phyloP scores from a whole-genome alignment of 2,888 invertebrate species.

The Leucoptera coffeella region DNA sequence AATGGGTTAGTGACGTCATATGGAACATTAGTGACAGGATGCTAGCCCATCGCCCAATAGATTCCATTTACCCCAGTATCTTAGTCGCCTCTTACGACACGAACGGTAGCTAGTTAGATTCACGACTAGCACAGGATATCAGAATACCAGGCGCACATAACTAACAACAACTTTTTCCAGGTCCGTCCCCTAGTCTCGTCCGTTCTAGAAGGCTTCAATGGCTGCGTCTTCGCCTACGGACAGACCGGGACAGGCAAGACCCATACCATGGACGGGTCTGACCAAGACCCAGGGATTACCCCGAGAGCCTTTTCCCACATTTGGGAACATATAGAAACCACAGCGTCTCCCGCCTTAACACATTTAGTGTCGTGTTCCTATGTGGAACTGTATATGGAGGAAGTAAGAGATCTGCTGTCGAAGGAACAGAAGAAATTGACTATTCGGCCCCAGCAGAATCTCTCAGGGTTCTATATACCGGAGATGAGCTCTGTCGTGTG shows the following conservation, averaged over 20 bases:
- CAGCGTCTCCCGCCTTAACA: conserved; percentile 84
- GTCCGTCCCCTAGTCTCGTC: conserved; percentile 89
- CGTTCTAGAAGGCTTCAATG: conserved; percentile 96
- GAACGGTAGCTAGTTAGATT: too few species aligned
- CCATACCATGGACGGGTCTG: conserved; percentile 68
- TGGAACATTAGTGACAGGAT: too few species aligned
- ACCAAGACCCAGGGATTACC: conserved; percentile 74
- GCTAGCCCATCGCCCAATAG: too few species aligned
- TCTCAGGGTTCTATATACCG: conserved; percentile 88
- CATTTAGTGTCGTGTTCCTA: conserved; percentile 96
- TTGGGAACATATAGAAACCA: conserved; percentile 83
- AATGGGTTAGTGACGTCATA: too few species aligned
- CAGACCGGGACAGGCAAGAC: conserved; percentile 96
- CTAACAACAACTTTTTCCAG: too few species aligned
- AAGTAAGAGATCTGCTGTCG: conserved; percentile 64
- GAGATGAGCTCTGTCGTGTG: conserved; percentile 93
- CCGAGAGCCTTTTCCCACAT: conserved; percentile 97
- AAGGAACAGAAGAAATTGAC: conserved; percentile 76
- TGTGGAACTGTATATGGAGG: conserved; percentile 94
- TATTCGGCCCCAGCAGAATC: conserved; percentile 27
- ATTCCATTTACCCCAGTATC: too few species aligned
- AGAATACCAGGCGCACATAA: too few species aligned
- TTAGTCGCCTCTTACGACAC: too few species aligned
- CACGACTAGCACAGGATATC: too few species aligned
- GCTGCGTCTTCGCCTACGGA: conserved; percentile 98